Evolutionary conservation across 2,113 vertebrate species (phyloP).

Genomic region (Antigone vipio): DNA sequence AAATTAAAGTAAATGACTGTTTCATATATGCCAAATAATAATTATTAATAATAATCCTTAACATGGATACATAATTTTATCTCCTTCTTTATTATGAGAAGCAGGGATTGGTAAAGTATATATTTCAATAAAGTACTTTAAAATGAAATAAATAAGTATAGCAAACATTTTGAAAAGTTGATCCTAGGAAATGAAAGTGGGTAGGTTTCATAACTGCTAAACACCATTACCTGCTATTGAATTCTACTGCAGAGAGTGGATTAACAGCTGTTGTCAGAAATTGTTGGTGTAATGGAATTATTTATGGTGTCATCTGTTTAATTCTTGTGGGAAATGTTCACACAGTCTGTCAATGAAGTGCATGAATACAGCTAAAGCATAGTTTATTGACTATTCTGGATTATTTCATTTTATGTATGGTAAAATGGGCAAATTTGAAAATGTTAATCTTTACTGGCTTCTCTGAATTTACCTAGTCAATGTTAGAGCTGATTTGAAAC

Average conservation of each 20-base stretch:
- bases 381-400: constrained; percentile 13
- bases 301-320: constrained; percentile 64
- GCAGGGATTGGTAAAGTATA: background rate
- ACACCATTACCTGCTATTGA: background rate
- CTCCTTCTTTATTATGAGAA: background rate
- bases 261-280: constrained; percentile 61
- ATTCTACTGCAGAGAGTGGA: background rate
- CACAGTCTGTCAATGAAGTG: constrained; percentile 46
- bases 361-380: constrained; percentile 17
- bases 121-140: background rate
- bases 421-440: background rate
- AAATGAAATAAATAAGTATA: background rate
- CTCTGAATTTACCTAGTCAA: background rate
- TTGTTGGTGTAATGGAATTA: constrained; percentile 62
- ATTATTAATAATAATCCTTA: background rate
- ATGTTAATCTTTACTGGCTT: background rate
- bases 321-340: constrained; percentile 48
- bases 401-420: background rate
- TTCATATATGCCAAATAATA: background rate
- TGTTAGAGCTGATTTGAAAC: background rate
- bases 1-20: background rate
- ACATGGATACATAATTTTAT: background rate
- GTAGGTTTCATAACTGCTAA: background rate
- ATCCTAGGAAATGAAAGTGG: background rate
- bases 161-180: background rate